Base-by-base conservation (phyloP, 2,888 invertebrate genomes). In the Callinectes sapidus region DNA sequence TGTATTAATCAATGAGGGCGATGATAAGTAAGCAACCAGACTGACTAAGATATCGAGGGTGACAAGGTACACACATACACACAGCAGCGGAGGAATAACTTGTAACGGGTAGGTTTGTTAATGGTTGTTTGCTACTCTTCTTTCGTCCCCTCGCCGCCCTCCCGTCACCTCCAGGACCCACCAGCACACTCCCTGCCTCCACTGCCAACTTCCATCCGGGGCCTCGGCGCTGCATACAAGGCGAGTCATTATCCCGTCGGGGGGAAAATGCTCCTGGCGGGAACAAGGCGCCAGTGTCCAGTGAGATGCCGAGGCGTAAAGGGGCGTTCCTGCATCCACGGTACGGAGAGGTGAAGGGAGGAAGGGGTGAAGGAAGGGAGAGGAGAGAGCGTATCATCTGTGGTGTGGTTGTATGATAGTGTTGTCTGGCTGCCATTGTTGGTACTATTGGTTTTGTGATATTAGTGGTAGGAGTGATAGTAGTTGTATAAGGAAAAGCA, bases 161-260 rank as follows among this genome's bases (percentile, higher is more conserved):
- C 81, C 16, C 35, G 32, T 81, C 71, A 71, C 32, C 81, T 81
- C 14, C 81, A 10, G 13, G 28, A 81, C 32, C 35, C 35, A 16
- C 81, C 81, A 32, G 13, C n/a, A 71, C 81, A 18, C 81, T 39
- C 81, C 35, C 32, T 71, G 10, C 35, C 81, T 81, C 13, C 35
- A 18, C 81, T 35, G 13, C 16, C 81, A 32, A 32, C 81, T 10
- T 81, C 81, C 28, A 23, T 3, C 28, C 71, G 71, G 71, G 18
- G 71, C 71, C 28, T 71, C 71, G 10, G 3, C 81, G 32, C 32
- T 35, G 81, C 81, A 81, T 81, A 81, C 81, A 81, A 81, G 81
- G 81, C 81, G 81, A 32, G 81, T 81, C 81, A 81, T 81, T 81
- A 81, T 81, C 81, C 81, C 81, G 81, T 81, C 81, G 81, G 32